phyloP scores from a whole-genome alignment of 2,113 vertebrate genomes.

The Lichenostomus cassidix region DNA sequence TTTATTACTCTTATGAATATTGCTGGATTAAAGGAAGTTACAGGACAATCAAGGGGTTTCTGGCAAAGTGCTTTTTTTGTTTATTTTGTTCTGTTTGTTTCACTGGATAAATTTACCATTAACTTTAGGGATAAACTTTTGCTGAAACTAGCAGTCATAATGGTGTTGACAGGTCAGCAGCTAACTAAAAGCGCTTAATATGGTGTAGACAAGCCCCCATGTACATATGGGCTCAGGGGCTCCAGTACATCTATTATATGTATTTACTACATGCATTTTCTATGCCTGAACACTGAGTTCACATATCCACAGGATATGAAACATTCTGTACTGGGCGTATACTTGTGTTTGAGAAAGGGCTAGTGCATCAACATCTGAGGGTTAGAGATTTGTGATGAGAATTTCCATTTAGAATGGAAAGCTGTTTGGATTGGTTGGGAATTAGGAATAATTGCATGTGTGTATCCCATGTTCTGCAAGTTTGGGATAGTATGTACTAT shows the following conservation, averaged over 20 bases:
- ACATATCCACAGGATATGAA: background rate
- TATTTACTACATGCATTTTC: background rate
- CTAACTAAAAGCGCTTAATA: background rate
- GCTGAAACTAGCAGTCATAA: background rate
- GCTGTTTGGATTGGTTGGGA: background rate
- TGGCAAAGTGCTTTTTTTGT: background rate
- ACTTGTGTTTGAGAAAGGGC: background rate
- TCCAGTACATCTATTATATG: fast-evolving
- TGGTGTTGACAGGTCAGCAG: background rate
- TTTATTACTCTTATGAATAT: background rate
- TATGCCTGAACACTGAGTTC: background rate
- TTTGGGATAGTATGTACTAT: background rate
- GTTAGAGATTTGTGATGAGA: background rate
- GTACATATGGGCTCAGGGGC: background rate
- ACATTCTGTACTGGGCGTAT: background rate
- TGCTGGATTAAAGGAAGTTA: background rate
- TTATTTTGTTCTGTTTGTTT: background rate
- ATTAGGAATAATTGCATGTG: background rate
- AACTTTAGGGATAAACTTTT: background rate
- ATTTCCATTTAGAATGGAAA: fast-evolving
- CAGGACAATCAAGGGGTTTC: background rate
- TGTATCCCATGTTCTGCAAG: background rate
- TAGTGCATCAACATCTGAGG: background rate
- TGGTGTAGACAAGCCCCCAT: background rate
- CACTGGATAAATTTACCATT: background rate